Base-by-base conservation (phyloP, 2,797 vertebrate genomes). In the Odontamblyopus lacepedii region DNA sequence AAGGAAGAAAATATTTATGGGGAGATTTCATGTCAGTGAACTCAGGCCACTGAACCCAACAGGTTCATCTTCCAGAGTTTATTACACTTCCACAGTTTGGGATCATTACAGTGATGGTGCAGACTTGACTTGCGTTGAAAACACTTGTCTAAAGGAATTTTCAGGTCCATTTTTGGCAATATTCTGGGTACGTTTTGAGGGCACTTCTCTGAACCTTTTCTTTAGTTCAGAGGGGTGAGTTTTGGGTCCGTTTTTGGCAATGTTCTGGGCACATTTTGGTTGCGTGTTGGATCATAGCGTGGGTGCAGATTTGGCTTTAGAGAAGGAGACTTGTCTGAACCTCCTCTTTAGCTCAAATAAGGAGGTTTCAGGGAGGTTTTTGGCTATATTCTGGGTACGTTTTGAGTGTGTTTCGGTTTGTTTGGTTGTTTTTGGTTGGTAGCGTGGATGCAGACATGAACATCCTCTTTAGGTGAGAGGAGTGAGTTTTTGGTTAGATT, bases 241-340 rank as follows among this genome's bases (percentile, higher is more conserved):
- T 51, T 19, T 7, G 18, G 50, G 18, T 48, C 2, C 1, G 44
- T 15, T 48, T 48, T 48, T 15, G 44, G 41, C 4, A 15, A 48
- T 48, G 13, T 48, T 48, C 15, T 44, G 44, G 44, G 44, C 6
- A 48, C 4, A 48, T 48, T n/a, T 23, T 26, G 55, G n/a, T 6
- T 4, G 51, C 51, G 16, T 53, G 6, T 18, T 18, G 51, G 48
- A 7, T 95, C 94, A 96, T 53, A 96, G 92, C 0, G 93, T 73
- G 0, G 95, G 94, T 69, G 93, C 76, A 0, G 96, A 95, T 80
- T 96, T 98, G 69, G 94, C 96, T 88, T 95, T 96, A 61, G 97
- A 96, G 61, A 95, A 97, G 53, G 98, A 92, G 56, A 96, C 97
- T 90, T 98, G 97, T 74, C 95, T 94, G 90, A 98, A 93, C 18